Conservation (phyloP, 2,797 vertebrate species). For the Fringilla coelebs region DNA sequence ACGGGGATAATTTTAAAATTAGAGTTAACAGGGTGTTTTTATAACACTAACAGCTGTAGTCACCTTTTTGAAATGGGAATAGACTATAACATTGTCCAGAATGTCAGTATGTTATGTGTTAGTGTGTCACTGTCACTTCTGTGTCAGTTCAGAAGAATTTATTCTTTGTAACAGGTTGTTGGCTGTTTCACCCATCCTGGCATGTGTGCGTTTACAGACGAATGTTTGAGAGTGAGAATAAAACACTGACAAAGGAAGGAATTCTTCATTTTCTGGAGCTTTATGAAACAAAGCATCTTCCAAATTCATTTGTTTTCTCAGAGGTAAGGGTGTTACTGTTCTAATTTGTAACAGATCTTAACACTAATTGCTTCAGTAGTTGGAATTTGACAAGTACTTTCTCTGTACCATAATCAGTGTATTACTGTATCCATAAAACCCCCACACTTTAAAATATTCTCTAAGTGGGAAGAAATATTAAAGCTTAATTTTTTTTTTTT, state of each 20-base stretch:
- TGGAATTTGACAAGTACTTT: neutral
- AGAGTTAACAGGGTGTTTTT: neutral
- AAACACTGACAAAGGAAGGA: constrained; percentile 88
- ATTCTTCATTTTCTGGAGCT: constrained; percentile 88
- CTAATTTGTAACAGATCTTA: neutral
- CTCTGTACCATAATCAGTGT: neutral
- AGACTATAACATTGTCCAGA: neutral
- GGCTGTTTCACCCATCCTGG: constrained; percentile 89
- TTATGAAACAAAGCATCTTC: constrained; percentile 74
- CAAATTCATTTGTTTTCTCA: constrained; percentile 79
- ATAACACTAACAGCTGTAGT: neutral
- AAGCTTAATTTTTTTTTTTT: neutral
- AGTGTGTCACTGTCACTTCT: neutral
- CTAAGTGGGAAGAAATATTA: neutral
- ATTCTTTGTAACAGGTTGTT: constrained; percentile 63
- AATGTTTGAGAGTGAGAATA: constrained; percentile 97
- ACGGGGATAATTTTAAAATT: neutral
- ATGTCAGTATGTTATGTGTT: neutral
- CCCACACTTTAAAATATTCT: neutral
- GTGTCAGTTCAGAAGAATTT: neutral
- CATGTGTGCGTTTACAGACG: constrained; percentile 90
- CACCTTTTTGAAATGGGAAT: neutral
- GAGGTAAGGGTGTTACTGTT: constrained; percentile 76
- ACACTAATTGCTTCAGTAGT: neutral
- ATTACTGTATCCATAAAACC: neutral